A percentile compares a stretch with the other conserved stretches of the same genome.
Conservation (phyloP, 53 echinoderm and acorn worm species). For the Temnopleurus reevesii region DNA sequence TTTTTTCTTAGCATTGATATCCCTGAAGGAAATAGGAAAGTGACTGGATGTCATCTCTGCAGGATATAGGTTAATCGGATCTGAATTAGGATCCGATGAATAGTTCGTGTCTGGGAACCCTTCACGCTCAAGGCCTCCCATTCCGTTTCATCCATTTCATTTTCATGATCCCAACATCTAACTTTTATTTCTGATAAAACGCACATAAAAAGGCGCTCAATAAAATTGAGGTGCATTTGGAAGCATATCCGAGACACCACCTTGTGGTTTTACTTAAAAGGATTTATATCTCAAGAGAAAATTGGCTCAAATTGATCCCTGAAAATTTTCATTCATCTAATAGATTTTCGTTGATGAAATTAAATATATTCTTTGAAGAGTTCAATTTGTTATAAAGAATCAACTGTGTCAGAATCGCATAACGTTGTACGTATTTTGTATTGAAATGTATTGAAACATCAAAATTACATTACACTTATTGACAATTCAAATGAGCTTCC, state of each 20-base stretch:
- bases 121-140: neutral
- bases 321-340: neutral
- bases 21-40: constrained; percentile 2
- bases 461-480: too few relatives aligned
- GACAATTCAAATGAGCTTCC: too few relatives aligned
- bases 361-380: too few relatives aligned
- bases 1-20: neutral
- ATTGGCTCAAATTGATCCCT: too few relatives aligned
- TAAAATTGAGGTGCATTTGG: neutral
- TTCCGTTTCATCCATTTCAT: neutral
- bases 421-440: too few relatives aligned
- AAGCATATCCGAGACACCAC: neutral
- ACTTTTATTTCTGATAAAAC: neutral
- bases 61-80: constrained; percentile 55
- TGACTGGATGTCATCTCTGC: constrained; percentile 30
- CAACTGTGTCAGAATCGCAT: too few relatives aligned
- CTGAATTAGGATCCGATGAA: constrained; percentile 40
- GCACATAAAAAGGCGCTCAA: too few relatives aligned
- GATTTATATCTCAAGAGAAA: constrained; percentile 8
- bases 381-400: too few relatives aligned
- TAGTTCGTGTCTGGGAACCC: neutral
- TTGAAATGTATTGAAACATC: too few relatives aligned
- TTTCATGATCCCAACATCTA: neutral
- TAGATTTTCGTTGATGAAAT: too few relatives aligned
- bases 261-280: neutral